Conservation (phyloP, 2,113 vertebrate genomes). For the Perca schrenkii region DNA sequence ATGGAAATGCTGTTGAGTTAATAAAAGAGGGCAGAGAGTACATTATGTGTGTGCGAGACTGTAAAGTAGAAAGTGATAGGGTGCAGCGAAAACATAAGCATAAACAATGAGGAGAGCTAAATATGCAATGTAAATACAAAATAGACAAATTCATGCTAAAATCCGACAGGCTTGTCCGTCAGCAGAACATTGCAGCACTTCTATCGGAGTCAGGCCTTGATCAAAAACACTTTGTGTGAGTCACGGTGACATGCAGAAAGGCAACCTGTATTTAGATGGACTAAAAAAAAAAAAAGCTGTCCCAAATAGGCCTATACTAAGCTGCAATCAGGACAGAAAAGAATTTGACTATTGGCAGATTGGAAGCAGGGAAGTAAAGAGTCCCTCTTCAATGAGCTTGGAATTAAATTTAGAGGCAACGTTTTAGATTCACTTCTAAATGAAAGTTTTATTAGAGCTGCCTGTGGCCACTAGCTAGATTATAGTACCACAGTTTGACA, state of each 20-base stretch:
- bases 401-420: background rate
- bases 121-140: background rate
- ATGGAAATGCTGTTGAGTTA: constrained; percentile 5
- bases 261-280: constrained; percentile 21
- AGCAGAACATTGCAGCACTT: background rate
- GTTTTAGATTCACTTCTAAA: background rate
- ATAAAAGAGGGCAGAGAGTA: constrained; percentile 7
- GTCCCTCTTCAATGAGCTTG: background rate
- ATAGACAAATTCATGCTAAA: background rate
- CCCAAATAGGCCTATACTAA: constrained; percentile 1
- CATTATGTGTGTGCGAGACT: constrained; percentile 4
- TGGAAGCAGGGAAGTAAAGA: background rate
- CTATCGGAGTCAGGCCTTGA: background rate
- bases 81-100: background rate
- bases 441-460: constrained; percentile 11
- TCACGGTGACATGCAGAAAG: constrained; percentile 4
- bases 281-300: constrained; percentile 21
- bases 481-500: background rate
- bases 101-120: background rate
- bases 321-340: background rate
- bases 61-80: background rate
- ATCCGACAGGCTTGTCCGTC: background rate
- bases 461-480: background rate
- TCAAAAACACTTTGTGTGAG: constrained; percentile 12
- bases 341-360: background rate